phyloP scores from a whole-genome alignment of 2,797 vertebrate species.

The Petrocephalus sullivani region DNA sequence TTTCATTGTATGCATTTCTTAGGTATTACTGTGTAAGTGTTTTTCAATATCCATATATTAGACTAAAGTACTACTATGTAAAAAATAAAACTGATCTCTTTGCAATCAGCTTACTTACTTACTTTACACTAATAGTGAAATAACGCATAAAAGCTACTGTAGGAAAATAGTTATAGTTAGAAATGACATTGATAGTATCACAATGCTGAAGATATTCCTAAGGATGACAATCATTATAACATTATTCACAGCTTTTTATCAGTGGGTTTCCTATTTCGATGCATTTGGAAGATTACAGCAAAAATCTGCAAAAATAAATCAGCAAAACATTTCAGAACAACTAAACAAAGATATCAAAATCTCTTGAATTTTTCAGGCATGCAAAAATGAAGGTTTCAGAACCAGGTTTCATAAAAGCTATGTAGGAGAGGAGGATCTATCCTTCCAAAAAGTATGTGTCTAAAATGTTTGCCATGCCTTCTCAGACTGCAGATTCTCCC shows the following conservation, averaged over 20 bases:
- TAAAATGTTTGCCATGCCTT: neutral
- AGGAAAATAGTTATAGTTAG: neutral
- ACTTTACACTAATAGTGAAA: neutral
- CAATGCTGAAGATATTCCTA: neutral
- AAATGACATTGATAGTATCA: no score
- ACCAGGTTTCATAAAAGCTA: neutral
- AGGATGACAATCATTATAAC: neutral
- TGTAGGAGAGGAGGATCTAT: neutral
- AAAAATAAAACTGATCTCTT: neutral
- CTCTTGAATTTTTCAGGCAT: neutral
- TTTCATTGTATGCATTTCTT: neutral
- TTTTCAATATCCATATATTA: neutral
- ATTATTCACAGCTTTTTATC: neutral
- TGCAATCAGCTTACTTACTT: neutral
- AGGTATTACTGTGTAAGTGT: neutral
- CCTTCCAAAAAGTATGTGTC: neutral
- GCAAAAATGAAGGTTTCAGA: neutral
- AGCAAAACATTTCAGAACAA: neutral
- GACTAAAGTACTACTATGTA: neutral
- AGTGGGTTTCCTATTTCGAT: neutral
- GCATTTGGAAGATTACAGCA: neutral
- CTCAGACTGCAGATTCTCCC: neutral
- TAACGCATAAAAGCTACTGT: neutral
- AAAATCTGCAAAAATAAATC: neutral
- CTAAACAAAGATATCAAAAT: neutral